A percentile compares a stretch with the other conserved stretches of the same genome.
phyloP scores from a whole-genome alignment of 2,797 vertebrate genomes.

The Jordanella pulchra region DNA sequence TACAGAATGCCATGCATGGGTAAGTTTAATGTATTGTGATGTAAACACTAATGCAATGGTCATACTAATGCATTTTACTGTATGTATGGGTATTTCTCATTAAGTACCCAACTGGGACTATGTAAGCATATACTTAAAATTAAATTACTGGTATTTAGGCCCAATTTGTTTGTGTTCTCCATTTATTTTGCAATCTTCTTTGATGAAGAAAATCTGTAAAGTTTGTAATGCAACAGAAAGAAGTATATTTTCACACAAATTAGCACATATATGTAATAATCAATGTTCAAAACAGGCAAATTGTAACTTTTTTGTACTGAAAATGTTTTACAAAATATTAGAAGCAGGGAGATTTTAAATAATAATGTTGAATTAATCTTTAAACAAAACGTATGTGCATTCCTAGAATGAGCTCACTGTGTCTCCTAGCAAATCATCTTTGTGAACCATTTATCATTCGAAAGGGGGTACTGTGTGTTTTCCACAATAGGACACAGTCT shows the following conservation, averaged over 20 bases:
- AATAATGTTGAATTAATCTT: neutral
- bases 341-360: neutral
- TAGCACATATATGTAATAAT: neutral
- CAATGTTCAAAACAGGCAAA: too few relatives aligned
- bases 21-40: neutral
- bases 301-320: too few relatives aligned
- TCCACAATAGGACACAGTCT: slow-evolving; percentile 26
- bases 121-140: neutral
- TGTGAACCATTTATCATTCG: slow-evolving; percentile 38
- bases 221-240: neutral
- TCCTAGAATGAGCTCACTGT: slow-evolving; percentile 14
- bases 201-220: neutral
- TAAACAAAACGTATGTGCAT: neutral
- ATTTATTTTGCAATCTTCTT: neutral
- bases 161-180: neutral
- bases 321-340: neutral
- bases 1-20: neutral
- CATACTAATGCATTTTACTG: neutral
- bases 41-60: neutral
- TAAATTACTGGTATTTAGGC: neutral
- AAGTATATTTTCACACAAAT: too few relatives aligned
- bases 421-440: slow-evolving; percentile 10
- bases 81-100: neutral
- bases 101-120: too few relatives aligned
- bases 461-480: slow-evolving; percentile 55